Evolutionary conservation across 2,797 vertebrate species (phyloP).

Genomic region (Enoplosus armatus): DNA sequence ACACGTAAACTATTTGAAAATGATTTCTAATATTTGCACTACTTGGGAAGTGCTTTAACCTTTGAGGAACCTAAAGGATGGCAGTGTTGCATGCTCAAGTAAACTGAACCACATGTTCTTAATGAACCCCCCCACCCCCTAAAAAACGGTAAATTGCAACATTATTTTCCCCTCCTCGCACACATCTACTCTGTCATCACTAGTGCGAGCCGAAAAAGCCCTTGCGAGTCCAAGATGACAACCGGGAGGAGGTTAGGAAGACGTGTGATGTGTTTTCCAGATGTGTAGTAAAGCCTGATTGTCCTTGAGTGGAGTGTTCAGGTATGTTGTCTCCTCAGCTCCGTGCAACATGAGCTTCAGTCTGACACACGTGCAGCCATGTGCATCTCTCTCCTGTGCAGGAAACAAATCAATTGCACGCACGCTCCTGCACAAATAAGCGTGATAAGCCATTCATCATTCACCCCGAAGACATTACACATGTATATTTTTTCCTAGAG

Average conservation of each 20-base stretch:
- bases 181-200: constrained; percentile 36
- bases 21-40: constrained; percentile 40
- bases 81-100: constrained; percentile 36
- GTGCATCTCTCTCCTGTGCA: constrained; percentile 22
- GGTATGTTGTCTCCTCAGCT: constrained; percentile 35
- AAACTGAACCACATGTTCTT: constrained; percentile 60
- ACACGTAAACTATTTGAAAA: constrained; percentile 17
- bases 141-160: constrained; percentile 30
- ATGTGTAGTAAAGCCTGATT: constrained; percentile 59
- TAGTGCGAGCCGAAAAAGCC: constrained; percentile 1
- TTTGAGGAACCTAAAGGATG: constrained; percentile 10
- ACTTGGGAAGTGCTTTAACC: constrained; percentile 33
- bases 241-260: constrained; percentile 13
- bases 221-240: constrained; percentile 44
- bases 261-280: constrained; percentile 68
- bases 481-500: background rate
- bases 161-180: constrained; percentile 3
- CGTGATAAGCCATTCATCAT: constrained; percentile 43
- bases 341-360: constrained; percentile 28
- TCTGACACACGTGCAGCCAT: constrained; percentile 20
- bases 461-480: constrained; percentile 12
- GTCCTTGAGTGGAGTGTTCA: constrained; percentile 53
- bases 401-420: constrained; percentile 39
- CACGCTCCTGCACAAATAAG: constrained; percentile 25
- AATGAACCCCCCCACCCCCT: background rate